Evolutionary conservation across 2,113 vertebrate species (phyloP).

Genomic region (Neopipo cinnamomea): DNA sequence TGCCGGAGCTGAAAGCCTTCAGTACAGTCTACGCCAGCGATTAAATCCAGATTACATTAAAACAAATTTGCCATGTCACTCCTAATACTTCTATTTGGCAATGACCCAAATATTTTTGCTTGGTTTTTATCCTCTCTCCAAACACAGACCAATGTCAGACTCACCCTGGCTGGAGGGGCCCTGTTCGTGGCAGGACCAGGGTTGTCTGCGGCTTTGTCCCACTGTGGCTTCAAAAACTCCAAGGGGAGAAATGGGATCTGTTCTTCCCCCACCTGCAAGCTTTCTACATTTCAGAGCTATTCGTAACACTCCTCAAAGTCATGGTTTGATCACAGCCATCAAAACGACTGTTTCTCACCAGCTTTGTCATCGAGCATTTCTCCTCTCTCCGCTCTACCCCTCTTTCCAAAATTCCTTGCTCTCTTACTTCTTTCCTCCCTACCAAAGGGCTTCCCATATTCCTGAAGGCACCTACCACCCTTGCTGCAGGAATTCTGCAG

Average conservation of each 20-base stretch:
- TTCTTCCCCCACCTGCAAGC: background rate
- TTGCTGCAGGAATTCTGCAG: background rate
- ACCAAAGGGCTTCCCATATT: background rate
- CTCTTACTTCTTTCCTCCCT: background rate
- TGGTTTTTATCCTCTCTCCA: background rate
- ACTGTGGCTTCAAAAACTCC: rapidly evolving
- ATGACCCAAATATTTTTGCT: background rate
- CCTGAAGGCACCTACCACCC: background rate
- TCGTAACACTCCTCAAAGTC: background rate
- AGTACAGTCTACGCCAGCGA: background rate
- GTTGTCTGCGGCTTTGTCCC: rapidly evolving
- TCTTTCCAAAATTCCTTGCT: background rate
- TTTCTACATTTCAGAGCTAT: background rate
- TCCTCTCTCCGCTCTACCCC: background rate
- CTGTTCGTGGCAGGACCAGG: background rate
- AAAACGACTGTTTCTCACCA: background rate
- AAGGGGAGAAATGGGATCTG: background rate
- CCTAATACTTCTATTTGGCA: background rate
- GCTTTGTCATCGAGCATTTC: rapidly evolving
- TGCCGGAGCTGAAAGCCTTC: background rate
- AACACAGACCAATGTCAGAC: background rate
- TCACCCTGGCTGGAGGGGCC: background rate
- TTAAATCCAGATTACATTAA: background rate
- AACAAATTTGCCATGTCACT: background rate
- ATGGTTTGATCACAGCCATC: background rate